Conservation (phyloP, 2,888 invertebrate species). For the Glyphotaelius pellucidus region DNA sequence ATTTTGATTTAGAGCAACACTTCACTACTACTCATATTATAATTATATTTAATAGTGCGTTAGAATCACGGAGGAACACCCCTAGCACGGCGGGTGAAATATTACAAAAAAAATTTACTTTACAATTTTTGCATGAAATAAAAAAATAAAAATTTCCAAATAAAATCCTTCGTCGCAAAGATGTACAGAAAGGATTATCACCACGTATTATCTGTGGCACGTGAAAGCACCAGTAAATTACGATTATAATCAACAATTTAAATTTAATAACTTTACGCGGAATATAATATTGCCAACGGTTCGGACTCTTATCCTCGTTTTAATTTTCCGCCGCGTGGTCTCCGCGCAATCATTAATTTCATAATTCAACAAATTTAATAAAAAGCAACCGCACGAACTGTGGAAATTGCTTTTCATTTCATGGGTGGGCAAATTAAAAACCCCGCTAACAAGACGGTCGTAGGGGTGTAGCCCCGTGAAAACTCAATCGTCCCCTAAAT, state of each 20-base stretch:
- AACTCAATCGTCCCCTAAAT: conserved; percentile 11
- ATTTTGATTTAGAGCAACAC: not conserved
- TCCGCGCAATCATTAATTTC: conserved; percentile 48
- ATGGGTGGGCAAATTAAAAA: conserved; percentile 46
- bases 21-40: too few relatives aligned
- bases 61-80: too few relatives aligned
- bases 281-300: not conserved
- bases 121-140: too few relatives aligned
- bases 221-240: not conserved
- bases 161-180: not conserved
- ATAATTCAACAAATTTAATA: conserved; percentile 50
- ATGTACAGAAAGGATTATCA: not conserved
- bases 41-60: too few relatives aligned
- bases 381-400: conserved; percentile 37
- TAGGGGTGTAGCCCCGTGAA: conserved; percentile 28
- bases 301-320: conserved; percentile 1
- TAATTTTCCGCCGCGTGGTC: conserved; percentile 26
- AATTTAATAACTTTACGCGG: not conserved
- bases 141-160: too few relatives aligned
- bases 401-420: conserved; percentile 44
- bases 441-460: conserved; percentile 30
- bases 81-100: too few relatives aligned
- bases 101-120: too few relatives aligned
- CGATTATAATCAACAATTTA: not conserved
- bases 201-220: not conserved